Conservation (phyloP, 1,140 invertebrate genomes). For the Pseudomyrmex cubaensis region DNA sequence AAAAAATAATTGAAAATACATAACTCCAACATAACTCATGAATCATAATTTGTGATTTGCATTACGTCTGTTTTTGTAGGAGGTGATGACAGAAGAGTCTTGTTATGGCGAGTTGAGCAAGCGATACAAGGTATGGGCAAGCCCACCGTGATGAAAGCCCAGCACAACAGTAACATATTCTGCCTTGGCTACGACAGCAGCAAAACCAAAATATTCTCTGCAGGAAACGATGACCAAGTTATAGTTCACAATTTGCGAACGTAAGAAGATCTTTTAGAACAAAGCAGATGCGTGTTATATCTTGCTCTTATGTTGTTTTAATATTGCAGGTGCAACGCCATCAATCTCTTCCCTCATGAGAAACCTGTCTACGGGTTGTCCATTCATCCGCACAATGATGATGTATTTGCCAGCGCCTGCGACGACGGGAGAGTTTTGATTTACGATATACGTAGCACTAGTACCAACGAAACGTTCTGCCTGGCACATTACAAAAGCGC, state of each 20-base stretch:
- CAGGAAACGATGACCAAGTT: conserved; percentile 97
- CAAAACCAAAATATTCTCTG: conserved; percentile 94
- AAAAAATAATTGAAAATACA: conserved; percentile 13
- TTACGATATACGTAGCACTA: conserved; percentile 92
- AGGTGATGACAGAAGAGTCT: conserved; percentile 95
- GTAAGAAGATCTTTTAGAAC: conserved; percentile 84
- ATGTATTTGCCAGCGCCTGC: conserved; percentile 94
- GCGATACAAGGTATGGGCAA: conserved; percentile 88
- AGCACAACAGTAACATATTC: conserved; percentile 97
- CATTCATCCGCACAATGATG: conserved; percentile 93
- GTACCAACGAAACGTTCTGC: conserved; percentile 87
- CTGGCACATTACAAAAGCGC: conserved; percentile 89
- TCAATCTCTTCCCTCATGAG: conserved; percentile 93
- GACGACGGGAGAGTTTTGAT: conserved; percentile 95
- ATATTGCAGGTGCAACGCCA: conserved; percentile 87
- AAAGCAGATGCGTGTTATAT: background rate
- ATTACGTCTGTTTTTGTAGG: conserved; percentile 85
- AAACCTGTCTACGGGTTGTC: conserved; percentile 96
- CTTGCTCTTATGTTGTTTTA: background rate
- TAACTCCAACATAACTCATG: background rate
- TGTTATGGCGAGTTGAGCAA: conserved; percentile 95
- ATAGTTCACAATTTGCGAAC: conserved; percentile 93
- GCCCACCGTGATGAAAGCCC: conserved; percentile 91
- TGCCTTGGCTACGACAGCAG: conserved; percentile 93
- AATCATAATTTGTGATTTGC: background rate